Evolutionary conservation across 1,140 invertebrate genomes (phyloP), one percentile per base, ranked within the genome.

Genomic region (Schlechtendalia chinensis): DNA sequence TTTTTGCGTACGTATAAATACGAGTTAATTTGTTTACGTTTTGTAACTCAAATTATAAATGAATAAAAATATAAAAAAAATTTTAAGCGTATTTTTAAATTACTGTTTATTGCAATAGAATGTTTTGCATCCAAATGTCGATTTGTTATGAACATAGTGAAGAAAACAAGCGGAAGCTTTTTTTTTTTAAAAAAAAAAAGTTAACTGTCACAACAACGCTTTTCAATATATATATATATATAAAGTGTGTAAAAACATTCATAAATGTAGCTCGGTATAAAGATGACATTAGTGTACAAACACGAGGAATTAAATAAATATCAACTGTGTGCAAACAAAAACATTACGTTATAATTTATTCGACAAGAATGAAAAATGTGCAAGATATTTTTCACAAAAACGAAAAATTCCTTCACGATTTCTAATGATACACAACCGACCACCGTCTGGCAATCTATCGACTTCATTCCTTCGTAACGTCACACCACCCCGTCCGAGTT

Each of bases 281-380:
- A 72, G 54, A 72, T n/a, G 50, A 29, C 69, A 72, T 53, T 72
- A 71, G 17, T 72, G 29, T 67, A 45, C 5, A 63, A 32, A 63
- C 27, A 54, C 69, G 5, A 72, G 14, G 16, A 72, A 72, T 72
- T 72, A 72, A 72, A 53, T 71, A 71, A 50, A 72, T 54, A 72
- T 54, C 45, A 72, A 29, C 27, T 12, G 27, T 59, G 22, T n/a
- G n/a, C n/a, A n/a, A n/a, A n/a, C 22, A 59, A 59, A 59, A 14
- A 11, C 45, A 54, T 72, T 53, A 29, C 29, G 54, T 0, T 29
- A 24, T 53, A 54, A 29, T 72, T 72, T 72, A 72, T 54, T 29
- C 3, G 8, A n/a, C 17, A 22, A 39, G 8, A 72, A 72, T 54
- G 24, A 53, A 72, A 72, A 72, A 72, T 54, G 54, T 54, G 24